Percentiles rank a stretch among this genome's conserved stretches.
phyloP scores from a whole-genome alignment of 2,888 invertebrate genomes.

The Epirrhoe tristata region DNA sequence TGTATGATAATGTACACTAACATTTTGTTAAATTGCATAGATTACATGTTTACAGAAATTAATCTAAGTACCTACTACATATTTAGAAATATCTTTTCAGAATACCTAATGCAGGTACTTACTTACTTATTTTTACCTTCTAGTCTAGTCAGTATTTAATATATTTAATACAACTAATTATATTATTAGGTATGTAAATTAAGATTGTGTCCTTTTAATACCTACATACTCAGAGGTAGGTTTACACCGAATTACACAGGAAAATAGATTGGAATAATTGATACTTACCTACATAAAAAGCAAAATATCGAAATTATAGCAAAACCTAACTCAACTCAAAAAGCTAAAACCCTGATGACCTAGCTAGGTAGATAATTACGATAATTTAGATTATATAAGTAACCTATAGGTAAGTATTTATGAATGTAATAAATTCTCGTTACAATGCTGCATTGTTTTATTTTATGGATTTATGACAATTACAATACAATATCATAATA shows the following conservation, averaged over 20 bases:
- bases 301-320: neutral
- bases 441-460: conserved; percentile 56
- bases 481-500: too few relatives aligned
- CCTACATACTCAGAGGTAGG: too few relatives aligned
- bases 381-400: neutral
- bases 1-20: too few relatives aligned
- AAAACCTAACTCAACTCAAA: neutral
- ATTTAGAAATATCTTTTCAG: too few relatives aligned
- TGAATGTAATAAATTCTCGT: conserved; percentile 47
- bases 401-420: conserved; percentile 8
- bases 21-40: too few relatives aligned
- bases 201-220: neutral
- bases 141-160: neutral
- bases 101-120: too few relatives aligned
- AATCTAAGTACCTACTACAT: too few relatives aligned
- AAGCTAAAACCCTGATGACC: neutral
- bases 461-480: conserved; percentile 33
- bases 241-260: too few relatives aligned
- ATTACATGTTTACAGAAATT: too few relatives aligned
- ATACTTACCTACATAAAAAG: neutral
- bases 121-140: too few relatives aligned
- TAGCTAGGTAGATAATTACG: neutral
- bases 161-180: neutral
- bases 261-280: too few relatives aligned
- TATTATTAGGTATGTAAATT: neutral